Conservation (phyloP, 2,113 vertebrate species). For the Aphyosemion australe region DNA sequence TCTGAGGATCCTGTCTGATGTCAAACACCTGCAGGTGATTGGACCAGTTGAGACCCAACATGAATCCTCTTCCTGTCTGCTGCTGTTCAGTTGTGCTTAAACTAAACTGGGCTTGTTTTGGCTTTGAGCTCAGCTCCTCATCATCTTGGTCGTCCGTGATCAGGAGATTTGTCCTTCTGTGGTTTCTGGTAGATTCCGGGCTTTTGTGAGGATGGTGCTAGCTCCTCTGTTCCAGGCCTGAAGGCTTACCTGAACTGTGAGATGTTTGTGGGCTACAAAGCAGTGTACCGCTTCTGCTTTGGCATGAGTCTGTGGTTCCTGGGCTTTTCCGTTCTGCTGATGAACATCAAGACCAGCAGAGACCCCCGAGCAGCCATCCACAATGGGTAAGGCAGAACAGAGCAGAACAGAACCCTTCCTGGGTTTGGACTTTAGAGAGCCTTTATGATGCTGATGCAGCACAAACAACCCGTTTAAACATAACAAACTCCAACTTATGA, state of each 20-base stretch:
- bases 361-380: conserved; percentile 89
- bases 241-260: conserved; percentile 82
- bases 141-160: not conserved
- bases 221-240: conserved; percentile 62
- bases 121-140: not conserved
- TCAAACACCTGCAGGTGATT: too few relatives aligned
- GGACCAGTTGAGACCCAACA: too few relatives aligned
- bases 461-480: conserved; percentile 44
- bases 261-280: conserved; percentile 90
- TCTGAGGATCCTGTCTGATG: too few relatives aligned
- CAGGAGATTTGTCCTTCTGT: conserved; percentile 14
- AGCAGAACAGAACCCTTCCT: not conserved
- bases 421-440: too few relatives aligned
- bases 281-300: conserved; percentile 92
- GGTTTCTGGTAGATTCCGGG: conserved; percentile 85
- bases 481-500: conserved; percentile 40
- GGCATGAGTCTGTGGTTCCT: conserved; percentile 91
- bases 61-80: too few relatives aligned
- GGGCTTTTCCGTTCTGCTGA: conserved; percentile 82
- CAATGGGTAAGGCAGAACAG: conserved; percentile 85
- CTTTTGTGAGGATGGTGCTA: conserved; percentile 86
- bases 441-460: too few relatives aligned
- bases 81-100: too few relatives aligned
- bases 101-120: not conserved
- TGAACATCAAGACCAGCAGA: conserved; percentile 88